Base-by-base conservation (phyloP, 2,888 invertebrate species). In the Agrilus mali region DNA sequence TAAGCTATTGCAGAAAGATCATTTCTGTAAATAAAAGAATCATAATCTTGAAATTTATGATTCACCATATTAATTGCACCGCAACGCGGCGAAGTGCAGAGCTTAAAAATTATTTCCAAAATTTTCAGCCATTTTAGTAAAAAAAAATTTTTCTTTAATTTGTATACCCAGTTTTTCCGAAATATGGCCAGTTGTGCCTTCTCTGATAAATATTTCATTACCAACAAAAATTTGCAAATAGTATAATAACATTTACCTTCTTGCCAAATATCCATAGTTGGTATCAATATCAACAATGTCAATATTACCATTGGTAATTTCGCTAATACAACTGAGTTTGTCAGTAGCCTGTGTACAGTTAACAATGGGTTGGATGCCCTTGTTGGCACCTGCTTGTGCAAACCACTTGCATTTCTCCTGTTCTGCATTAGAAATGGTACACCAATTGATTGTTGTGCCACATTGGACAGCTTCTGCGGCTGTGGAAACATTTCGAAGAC, bases 261-360 rank as follows among this genome's bases (percentile, higher is more conserved):
- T 70, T 1, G 78, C 78, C 16, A 79, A 53, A 50, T 72, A 77
- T 44, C 80, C 80, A 46, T 75, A 77, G 55, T 80, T 77, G 0
- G 80, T 74, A 14, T 77, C 75, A 4, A 75, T 68, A 0, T 74
- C 71, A 10, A 77, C 70, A 48, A 82, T 70, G 52, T 82, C 80
- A 0, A 75, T 71, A 4, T 63, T 56, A 2, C 64, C 59, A 3
- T 69, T 65, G 16, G 60, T 63, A 8, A 81, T 73, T 43, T 71
- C 70, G 0, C 60, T 58, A 6, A 82, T 58, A 51, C 81, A 82
- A 1, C 72, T 67, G 46, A 78, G 66, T 4, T 68, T 63, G 20
- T 62, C 66, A 1, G 50, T 43, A 2, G 69, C 61, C 50, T 67
- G 66, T 4, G 69, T 64, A 57, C 78, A 80, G 15, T 70, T 56